Conservation (phyloP, 2,888 invertebrate species). For the Thumatha senex region DNA sequence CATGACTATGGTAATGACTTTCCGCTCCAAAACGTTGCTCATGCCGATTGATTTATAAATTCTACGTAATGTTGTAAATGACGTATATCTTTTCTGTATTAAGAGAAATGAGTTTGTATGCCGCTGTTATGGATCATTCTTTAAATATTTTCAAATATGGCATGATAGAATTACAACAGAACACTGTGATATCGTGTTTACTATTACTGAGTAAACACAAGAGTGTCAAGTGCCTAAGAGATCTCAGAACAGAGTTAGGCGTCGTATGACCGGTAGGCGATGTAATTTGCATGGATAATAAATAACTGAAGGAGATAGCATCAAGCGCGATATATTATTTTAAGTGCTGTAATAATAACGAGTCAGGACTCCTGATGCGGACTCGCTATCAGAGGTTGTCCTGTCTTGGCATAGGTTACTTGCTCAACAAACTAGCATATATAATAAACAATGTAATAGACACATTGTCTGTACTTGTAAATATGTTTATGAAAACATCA, state of each 20-base stretch:
- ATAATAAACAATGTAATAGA: background rate
- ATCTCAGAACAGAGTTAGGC: constrained; percentile 19
- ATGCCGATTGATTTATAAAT: constrained; percentile 29
- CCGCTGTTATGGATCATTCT: background rate
- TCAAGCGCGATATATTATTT: constrained; percentile 44
- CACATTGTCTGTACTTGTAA: background rate
- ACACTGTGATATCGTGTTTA: background rate
- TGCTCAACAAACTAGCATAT: background rate
- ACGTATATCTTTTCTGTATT: background rate
- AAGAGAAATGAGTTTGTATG: background rate
- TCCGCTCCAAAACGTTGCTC: constrained; percentile 56
- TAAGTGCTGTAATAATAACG: constrained; percentile 36
- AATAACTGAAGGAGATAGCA: constrained; percentile 66
- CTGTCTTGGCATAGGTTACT: constrained; percentile 67
- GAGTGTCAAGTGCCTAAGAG: constrained; percentile 10
- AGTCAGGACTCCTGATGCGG: constrained; percentile 42
- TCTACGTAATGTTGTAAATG: constrained; percentile 8
- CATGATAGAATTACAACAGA: background rate
- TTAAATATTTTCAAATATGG: background rate
- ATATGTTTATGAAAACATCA: background rate
- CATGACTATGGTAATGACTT: constrained; percentile 64
- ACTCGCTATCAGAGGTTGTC: constrained; percentile 72
- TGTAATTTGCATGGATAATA: constrained; percentile 71
- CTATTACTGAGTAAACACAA: background rate
- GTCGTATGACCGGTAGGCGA: constrained; percentile 51